Base-by-base conservation (phyloP, 2,888 invertebrate genomes). In the Andrena fulva region DNA sequence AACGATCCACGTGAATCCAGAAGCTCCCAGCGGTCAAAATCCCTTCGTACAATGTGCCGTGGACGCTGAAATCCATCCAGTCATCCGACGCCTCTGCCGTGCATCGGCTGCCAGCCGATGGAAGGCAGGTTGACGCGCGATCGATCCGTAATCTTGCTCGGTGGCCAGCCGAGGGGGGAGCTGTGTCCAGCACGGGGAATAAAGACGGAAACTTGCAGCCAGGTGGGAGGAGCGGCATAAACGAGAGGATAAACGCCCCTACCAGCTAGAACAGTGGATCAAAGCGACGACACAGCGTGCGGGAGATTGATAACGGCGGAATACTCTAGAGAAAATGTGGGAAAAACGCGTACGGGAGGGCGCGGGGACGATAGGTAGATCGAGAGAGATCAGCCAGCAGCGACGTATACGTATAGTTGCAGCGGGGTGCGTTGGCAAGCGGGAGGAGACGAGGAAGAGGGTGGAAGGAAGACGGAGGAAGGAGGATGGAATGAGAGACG, bases 81-180 rank as follows among this genome's bases (percentile, higher is more conserved):
- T 79, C 78, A 83, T 85, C 77, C 68, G 76, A 66, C 62, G 71
- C 59, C 66, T 75, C 73, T 72, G 69, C 69, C 54, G 42, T 42
- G 42, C 74, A 69, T 62, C 59, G 67, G 54, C 59, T 68, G 69
- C 63, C 60, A 54, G 68, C 54, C 60, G 82, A 76, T 66, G 76
- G 69, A 27, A 64, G 77, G 75, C 67, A 80, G 77, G 77, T 84
- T 69, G 86, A 82, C 84, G 76, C 75, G 87, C 77, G 70, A 59
- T 35, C 82, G 73, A 59, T 71, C 77, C 80, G 82, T 84, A 87
- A 87, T 87, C 82, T 86, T 77, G 76, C 86, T 72, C 85, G 76
- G 52, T 75, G 67, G 12, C 31, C 64, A 52, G 76, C n/a, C 70
- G 42, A 64, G 64, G 56, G 50, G 62, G 60, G 33, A 52, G 67